Percentiles rank a stretch among this genome's conserved stretches.
Conservation (phyloP, 2,113 vertebrate genomes). For the Cathartes aura region DNA sequence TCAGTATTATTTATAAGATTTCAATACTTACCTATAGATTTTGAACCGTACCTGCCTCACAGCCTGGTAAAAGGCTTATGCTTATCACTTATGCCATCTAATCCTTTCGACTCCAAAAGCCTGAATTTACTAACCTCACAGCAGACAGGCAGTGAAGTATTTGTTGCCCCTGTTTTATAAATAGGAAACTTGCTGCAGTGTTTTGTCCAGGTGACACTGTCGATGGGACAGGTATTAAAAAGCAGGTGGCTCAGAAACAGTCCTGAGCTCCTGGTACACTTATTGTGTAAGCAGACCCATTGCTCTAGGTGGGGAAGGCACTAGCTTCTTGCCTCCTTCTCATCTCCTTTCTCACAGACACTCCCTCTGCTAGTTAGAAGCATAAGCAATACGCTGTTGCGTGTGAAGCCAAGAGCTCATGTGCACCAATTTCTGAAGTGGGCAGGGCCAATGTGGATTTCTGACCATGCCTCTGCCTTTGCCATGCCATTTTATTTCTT, state of each 20-base stretch:
- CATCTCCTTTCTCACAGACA: background rate
- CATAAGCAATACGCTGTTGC: background rate
- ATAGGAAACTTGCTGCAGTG: background rate
- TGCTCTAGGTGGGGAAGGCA: background rate
- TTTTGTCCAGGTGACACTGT: background rate
- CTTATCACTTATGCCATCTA: background rate
- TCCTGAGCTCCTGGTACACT: background rate
- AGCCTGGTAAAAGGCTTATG: background rate
- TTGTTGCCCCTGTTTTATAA: background rate
- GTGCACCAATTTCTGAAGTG: background rate
- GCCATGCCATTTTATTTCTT: background rate
- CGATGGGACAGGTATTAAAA: fast-evolving
- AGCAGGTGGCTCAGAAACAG: background rate
- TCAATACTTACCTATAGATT: background rate
- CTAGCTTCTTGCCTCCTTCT: background rate
- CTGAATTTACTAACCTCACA: background rate
- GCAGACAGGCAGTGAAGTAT: background rate
- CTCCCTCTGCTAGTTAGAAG: background rate
- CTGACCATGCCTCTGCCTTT: background rate
- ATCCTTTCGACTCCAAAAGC: background rate
- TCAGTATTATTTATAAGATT: background rate
- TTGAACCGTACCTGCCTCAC: background rate
- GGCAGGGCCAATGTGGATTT: background rate
- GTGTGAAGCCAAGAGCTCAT: background rate
- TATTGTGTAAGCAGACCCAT: background rate